A percentile compares a stretch with the other conserved stretches of the same genome.
Evolutionary conservation across 1,140 invertebrate species (phyloP).

Genomic region (Dryas iulia): DNA sequence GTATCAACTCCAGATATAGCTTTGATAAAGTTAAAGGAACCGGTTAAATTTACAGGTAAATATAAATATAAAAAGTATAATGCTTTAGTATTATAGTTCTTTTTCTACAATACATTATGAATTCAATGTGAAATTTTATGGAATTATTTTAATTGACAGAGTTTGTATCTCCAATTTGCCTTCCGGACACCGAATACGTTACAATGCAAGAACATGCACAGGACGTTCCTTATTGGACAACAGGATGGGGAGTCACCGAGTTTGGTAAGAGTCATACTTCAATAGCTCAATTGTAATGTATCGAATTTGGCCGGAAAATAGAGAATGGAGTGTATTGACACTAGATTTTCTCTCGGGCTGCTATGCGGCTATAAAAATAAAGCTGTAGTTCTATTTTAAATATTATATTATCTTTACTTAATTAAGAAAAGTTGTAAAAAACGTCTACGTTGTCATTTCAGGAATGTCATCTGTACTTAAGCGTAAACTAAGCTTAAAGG

Average conservation of each 20-base stretch:
- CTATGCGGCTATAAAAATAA: too few species aligned
- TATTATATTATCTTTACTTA: too few species aligned
- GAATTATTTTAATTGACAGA: constrained; percentile 35
- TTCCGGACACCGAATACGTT: constrained; percentile 76
- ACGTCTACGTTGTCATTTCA: constrained; percentile 33
- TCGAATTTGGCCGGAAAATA: too few species aligned
- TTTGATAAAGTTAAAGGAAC: constrained; percentile 79
- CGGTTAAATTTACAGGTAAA: constrained; percentile 79
- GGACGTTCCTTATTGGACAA: constrained; percentile 60
- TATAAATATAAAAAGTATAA: not conserved
- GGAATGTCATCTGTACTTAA: constrained; percentile 37
- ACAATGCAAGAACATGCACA: constrained; percentile 38
- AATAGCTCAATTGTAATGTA: constrained; percentile 9
- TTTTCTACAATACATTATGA: not conserved
- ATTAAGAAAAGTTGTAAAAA: too few species aligned
- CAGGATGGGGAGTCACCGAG: constrained; percentile 61
- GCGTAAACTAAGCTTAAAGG: constrained; percentile 41
- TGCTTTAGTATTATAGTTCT: too few species aligned
- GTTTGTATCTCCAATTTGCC: constrained; percentile 84
- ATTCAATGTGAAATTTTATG: not conserved
- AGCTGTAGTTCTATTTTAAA: too few species aligned
- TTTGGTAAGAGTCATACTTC: constrained; percentile 49
- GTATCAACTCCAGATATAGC: constrained; percentile 81
- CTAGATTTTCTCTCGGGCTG: too few species aligned
- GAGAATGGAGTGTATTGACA: too few species aligned